phyloP scores from a whole-genome alignment of 2,113 vertebrate genomes.

The Cephalopterus ornatus region DNA sequence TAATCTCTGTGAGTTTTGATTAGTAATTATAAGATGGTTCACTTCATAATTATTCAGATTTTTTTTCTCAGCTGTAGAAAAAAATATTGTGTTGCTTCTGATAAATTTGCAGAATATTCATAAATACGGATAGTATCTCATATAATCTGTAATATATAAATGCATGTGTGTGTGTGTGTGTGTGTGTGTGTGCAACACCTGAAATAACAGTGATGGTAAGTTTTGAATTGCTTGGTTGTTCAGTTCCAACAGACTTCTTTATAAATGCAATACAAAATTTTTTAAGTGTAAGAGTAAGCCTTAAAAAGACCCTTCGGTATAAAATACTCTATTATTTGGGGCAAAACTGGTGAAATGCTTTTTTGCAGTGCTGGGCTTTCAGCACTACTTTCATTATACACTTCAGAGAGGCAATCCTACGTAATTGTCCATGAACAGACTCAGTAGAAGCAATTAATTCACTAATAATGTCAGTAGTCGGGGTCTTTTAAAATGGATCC shows the following conservation, averaged over 20 bases:
- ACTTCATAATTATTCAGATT: background rate
- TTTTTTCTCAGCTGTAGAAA: background rate
- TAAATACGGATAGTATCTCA: background rate
- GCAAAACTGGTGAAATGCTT: background rate
- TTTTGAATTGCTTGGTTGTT: background rate
- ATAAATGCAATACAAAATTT: background rate
- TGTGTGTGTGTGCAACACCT: background rate
- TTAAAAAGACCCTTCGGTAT: background rate
- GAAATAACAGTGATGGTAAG: background rate
- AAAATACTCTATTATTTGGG: background rate
- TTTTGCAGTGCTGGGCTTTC: background rate
- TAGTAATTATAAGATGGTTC: background rate
- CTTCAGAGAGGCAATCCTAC: background rate
- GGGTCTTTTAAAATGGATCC: background rate
- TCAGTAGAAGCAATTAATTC: background rate
- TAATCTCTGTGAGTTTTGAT: background rate
- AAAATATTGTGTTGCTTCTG: background rate
- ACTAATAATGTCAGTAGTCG: background rate
- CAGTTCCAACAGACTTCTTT: background rate
- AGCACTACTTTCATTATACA: background rate
- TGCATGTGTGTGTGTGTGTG: rapidly evolving
- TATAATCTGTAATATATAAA: background rate
- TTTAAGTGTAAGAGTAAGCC: background rate
- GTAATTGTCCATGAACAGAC: background rate
- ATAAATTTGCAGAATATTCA: background rate